Percentiles rank a stretch among this genome's conserved stretches.
phyloP scores from a whole-genome alignment of 2,113 vertebrate species.

The Ahaetulla prasina region DNA sequence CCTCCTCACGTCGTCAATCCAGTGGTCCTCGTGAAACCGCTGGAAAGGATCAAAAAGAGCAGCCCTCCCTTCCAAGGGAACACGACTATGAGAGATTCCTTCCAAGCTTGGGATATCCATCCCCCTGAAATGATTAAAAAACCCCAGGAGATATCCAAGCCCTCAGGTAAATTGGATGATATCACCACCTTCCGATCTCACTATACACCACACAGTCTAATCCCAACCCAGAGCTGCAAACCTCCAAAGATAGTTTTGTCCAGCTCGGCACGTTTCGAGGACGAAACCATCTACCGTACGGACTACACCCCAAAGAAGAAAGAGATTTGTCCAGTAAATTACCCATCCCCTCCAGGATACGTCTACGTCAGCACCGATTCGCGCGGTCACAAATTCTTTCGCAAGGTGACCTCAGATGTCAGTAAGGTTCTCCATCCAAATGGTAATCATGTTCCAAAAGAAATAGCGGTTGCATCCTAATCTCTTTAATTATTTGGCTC shows the following conservation, averaged over 20 bases:
- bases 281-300: constrained; percentile 68
- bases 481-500: not conserved
- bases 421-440: not conserved
- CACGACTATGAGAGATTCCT: constrained; percentile 79
- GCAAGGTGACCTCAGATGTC: constrained; percentile 48
- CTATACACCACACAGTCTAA: constrained; percentile 67
- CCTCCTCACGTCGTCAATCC: constrained; percentile 61
- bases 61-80: constrained; percentile 72
- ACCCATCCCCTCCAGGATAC: constrained; percentile 68
- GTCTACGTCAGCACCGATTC: constrained; percentile 69
- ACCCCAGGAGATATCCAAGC: constrained; percentile 62
- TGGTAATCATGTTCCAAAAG: constrained; percentile 41
- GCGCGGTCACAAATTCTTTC: constrained; percentile 78
- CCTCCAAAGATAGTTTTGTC: constrained; percentile 41
- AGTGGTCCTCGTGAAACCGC: constrained; percentile 63
- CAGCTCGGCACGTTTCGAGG: constrained; percentile 62
- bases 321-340: constrained; percentile 72
- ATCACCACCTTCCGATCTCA: constrained; percentile 80
- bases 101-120: constrained; percentile 66
- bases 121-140: constrained; percentile 61
- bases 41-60: constrained; percentile 41
- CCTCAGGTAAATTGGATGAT: constrained; percentile 72
- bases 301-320: constrained; percentile 73
- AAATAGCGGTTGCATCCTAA: constrained; percentile 63
- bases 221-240: constrained; percentile 69